A percentile compares a stretch with the other conserved stretches of the same genome.
These are phyloP conservation scores for Reticulitermes lucifugus DNA, from an alignment of 2,888 invertebrate species.

Conservation along the genomic window DNA sequence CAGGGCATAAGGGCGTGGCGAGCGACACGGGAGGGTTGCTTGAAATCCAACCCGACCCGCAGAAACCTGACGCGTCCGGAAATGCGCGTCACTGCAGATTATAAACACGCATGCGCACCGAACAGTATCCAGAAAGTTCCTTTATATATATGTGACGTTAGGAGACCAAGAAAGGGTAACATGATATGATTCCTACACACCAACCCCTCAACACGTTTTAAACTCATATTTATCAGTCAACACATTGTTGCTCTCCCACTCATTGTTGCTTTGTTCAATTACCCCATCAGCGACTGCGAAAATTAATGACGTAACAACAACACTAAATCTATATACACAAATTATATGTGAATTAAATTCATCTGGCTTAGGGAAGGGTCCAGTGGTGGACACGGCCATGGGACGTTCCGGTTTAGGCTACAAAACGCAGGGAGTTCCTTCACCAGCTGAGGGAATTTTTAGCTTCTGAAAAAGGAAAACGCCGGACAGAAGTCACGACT, in stretches of 20 bases:
- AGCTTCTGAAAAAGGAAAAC: too few relatives aligned
- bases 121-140: background rate
- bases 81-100: slow-evolving; percentile 40
- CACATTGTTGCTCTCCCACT: slow-evolving; percentile 31
- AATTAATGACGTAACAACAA: too few relatives aligned
- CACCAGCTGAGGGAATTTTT: too few relatives aligned
- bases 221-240: slow-evolving; percentile 29
- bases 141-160: slow-evolving; percentile 24
- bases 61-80: slow-evolving; percentile 51
- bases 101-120: slow-evolving; percentile 12
- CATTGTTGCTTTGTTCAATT: background rate
- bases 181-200: background rate
- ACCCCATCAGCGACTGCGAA: too few relatives aligned
- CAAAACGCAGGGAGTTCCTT: too few relatives aligned
- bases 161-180: slow-evolving; percentile 37
- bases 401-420: too few relatives aligned
- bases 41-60: slow-evolving; percentile 51
- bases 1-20: slow-evolving; percentile 42
- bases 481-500: too few relatives aligned
- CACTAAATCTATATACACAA: too few relatives aligned
- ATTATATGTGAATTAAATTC: too few relatives aligned
- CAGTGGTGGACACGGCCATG: too few relatives aligned
- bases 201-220: background rate
- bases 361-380: too few relatives aligned
- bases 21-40: background rate